Evolutionary conservation across 2,797 vertebrate genomes (phyloP).

Genomic region (Tauraco hartlaubi): DNA sequence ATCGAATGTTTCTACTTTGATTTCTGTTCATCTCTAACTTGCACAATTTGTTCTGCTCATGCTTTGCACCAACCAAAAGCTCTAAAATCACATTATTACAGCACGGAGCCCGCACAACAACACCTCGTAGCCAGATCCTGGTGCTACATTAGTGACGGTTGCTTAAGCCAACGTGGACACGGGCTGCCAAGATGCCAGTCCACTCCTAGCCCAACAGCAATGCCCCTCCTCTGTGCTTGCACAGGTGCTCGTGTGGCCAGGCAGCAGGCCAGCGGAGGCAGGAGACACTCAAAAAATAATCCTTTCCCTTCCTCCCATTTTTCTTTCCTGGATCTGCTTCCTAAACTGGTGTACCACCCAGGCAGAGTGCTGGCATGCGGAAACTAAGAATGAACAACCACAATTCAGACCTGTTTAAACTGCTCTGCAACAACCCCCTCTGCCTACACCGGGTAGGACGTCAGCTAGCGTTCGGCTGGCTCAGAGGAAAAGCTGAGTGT

Average conservation of each 20-base stretch:
- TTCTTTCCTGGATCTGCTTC: neutral
- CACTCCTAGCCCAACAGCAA: neutral
- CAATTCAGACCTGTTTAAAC: neutral
- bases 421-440: neutral
- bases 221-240: neutral
- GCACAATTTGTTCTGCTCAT: neutral
- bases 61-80: neutral
- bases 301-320: neutral
- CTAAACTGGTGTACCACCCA: neutral
- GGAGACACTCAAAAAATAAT: neutral
- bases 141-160: neutral
- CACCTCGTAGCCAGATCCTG: neutral
- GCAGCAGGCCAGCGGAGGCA: neutral
- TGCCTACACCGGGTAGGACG: accelerated
- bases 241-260: neutral
- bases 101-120: neutral
- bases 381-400: neutral
- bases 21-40: neutral
- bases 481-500: neutral
- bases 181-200: neutral
- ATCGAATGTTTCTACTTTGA: neutral
- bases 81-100: neutral
- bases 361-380: neutral
- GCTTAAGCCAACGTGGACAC: neutral
- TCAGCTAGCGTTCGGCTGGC: accelerated